These are phyloP conservation scores for Solenodon paradoxus DNA, from an alignment of 2,113 vertebrate species.

Conservation along the genomic window DNA sequence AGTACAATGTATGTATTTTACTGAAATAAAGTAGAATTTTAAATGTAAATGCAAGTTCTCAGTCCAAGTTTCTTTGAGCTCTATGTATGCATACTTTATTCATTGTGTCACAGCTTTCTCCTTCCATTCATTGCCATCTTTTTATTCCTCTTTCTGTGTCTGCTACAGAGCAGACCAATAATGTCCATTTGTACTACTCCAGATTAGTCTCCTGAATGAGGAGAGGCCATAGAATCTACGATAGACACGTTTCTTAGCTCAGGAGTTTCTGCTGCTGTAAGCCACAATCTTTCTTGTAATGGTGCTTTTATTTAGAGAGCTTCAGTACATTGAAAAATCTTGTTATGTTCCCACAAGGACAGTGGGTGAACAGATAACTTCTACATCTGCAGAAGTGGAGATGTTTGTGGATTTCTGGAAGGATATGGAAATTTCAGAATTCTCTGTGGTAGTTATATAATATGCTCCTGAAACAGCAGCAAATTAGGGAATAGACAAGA, in stretches of 20 bases:
- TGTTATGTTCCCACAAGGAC: neutral
- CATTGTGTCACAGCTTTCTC: neutral
- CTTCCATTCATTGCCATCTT: neutral
- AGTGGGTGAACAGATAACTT: slow-evolving; percentile 3
- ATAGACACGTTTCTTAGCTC: neutral
- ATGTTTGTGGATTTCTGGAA: neutral
- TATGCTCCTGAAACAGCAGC: neutral
- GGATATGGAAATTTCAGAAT: neutral
- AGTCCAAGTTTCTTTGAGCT: neutral
- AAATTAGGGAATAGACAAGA: neutral
- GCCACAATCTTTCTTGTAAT: neutral
- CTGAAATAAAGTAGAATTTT: slow-evolving; percentile 2
- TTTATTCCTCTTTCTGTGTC: neutral
- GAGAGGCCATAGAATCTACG: neutral
- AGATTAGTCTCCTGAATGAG: neutral
- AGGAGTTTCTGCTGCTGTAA: neutral
- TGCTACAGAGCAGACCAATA: neutral
- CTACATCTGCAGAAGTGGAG: neutral
- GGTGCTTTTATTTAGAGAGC: neutral
- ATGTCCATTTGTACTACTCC: neutral
- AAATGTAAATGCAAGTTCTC: neutral
- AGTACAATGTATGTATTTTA: neutral
- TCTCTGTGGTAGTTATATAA: neutral
- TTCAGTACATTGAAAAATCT: neutral
- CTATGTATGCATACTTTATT: neutral